Evolutionary conservation across 2,888 invertebrate genomes (phyloP), one percentile per base, ranked within the genome.

Genomic region (Agrochola lychnidis): DNA sequence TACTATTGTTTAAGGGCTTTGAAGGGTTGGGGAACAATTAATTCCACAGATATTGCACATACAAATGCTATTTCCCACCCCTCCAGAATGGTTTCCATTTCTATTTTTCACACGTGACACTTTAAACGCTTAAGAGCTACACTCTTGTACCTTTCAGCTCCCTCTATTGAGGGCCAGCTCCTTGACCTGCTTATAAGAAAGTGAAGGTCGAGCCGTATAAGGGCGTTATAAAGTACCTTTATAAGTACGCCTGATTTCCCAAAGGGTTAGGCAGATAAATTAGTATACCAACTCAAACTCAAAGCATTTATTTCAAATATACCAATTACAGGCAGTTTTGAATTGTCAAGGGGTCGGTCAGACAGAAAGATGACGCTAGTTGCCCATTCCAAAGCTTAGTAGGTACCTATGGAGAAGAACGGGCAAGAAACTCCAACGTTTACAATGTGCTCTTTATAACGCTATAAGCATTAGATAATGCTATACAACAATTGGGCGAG

Each of bases 121-220:
- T 42, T 16, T 22, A 22, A 19, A n/a, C n/a, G 42, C 36, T 56
- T 61, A 6, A 53, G 22, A 51, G 57, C 16, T 30, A 4, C 16
- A 25, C 48, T 51, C 40, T 80, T 42, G 30, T 36, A 59, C 72
- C n/a, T 61, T 45, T 51, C 36, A 81, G 73, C 81, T 53, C 51
- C 25, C 9, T 16, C 4, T 53, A 53, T 53, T 76, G 48, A 76
- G 73, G 0, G 81, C 36, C 16, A 72, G 42, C 25, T 16, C 36
- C 76, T 73, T 81, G 81, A 76, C 81, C 76, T 25, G 53, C 22
- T 76, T 81, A 36, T 9, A 9, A 25, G 36, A 53, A 22, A 53
- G 1, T 72, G 45, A 61, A 61, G 81, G 81, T 45, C 53, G 36
- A 56, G 12, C 7, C 9, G 36, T 45, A 36, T 14, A 22, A 22